Evolutionary conservation across 2,797 vertebrate genomes (phyloP).

Genomic region (Glossophaga mutica): DNA sequence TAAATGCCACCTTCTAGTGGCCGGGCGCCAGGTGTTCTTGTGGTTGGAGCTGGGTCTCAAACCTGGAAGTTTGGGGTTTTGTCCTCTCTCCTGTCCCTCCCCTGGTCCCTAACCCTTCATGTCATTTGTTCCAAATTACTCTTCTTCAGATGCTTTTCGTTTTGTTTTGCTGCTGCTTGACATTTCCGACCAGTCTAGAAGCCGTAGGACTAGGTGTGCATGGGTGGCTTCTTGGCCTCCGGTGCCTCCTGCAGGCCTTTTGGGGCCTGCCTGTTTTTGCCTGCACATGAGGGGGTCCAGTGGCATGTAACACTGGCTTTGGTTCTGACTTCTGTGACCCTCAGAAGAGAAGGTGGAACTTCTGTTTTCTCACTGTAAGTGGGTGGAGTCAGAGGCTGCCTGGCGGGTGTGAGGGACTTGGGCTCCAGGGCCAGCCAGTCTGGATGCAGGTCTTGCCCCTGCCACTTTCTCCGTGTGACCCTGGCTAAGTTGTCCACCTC

Average conservation of each 20-base stretch:
- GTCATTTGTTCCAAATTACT: not conserved
- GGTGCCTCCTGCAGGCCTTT: not conserved
- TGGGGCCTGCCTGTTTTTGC: not conserved
- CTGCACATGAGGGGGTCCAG: not conserved
- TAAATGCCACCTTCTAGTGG: not conserved
- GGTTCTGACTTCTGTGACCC: not conserved
- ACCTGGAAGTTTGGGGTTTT: not conserved
- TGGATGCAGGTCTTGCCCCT: not conserved
- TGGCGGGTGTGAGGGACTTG: accelerated
- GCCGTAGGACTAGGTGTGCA: not conserved
- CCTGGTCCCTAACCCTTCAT: not conserved
- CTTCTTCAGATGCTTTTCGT: not conserved
- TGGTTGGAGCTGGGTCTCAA: not conserved
- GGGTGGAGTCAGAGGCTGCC: not conserved
- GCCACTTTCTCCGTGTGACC: not conserved
- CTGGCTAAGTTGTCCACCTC: not conserved
- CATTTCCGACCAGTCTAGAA: not conserved
- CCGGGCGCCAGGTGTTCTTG: not conserved
- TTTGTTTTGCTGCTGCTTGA: not conserved
- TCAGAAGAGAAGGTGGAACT: not conserved
- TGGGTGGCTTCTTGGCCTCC: not conserved
- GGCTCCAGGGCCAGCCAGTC: not conserved
- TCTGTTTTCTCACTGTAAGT: not conserved
- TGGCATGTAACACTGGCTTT: not conserved
- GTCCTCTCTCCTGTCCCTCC: not conserved